Evolutionary conservation across 1,140 invertebrate species (phyloP), one percentile per base, ranked within the genome.

Genomic region (Drosophila tsacasi): DNA sequence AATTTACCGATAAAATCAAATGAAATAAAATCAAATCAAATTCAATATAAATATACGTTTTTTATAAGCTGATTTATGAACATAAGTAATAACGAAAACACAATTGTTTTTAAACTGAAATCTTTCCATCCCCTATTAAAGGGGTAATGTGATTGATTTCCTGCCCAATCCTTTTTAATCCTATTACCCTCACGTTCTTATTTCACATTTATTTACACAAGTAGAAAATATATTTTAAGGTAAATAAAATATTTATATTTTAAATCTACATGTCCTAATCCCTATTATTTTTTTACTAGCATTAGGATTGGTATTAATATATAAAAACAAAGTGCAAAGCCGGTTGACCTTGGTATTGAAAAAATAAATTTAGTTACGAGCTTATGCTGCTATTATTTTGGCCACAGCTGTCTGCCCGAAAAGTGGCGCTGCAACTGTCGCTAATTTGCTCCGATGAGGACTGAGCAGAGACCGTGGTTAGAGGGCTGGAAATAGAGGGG

Each of bases 351-450:
- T 32, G 8, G 3, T 52, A 15, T 19, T 23, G 12, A 47, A 9
- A 4, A 15, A 8, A 15, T 0, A 37, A 37, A 17, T 37, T 23
- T 23, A n/a, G n/a, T 37, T 17, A 15, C 8, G 5, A 57, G 21
- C 52, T 25, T 10, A 25, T 52, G 25, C 10, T 52, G 37, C 46
- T 73, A 52, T 42, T 61, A 10, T n/a, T 35, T 59, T 50, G 66
- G 10, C 21, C 5, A 21, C 54, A 50, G 40, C 54, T 77, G 74
- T 69, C 17, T 19, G 39, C 7, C n/a, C 63, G 30, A 55, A 67
- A 17, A 23, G 30, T 46, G 47, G 21, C 21, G 71, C 83, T 87
- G 84, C 84, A 89, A 87, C 84, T 87, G 84, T 87, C 84, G 84
- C 84, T 87, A 87, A 87, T 87, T 87, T 87, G 84, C 66, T 61